Conservation (phyloP, 2,888 invertebrate genomes). For the Epsilonema sp. region DNA sequence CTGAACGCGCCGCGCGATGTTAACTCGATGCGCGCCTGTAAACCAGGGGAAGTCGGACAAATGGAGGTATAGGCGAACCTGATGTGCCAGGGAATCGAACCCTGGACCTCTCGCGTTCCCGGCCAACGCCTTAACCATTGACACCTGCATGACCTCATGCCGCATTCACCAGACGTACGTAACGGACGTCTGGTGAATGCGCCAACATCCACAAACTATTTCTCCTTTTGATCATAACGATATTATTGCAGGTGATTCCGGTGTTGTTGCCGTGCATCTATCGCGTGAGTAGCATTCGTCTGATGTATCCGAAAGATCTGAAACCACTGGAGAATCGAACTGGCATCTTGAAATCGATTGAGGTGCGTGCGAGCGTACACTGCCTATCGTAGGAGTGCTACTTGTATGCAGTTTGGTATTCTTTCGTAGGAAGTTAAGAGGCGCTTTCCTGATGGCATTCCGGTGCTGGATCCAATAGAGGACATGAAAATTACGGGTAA, state of each 20-base stretch:
- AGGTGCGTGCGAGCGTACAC: slow-evolving; percentile 22
- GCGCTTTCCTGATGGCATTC: slow-evolving; percentile 66
- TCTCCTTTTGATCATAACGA: too few relatives aligned
- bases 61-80: too few relatives aligned
- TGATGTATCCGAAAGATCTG: slow-evolving; percentile 75
- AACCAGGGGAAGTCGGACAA: slow-evolving; percentile 39
- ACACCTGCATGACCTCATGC: too few relatives aligned
- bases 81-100: too few relatives aligned
- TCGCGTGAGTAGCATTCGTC: slow-evolving; percentile 65
- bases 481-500: slow-evolving; percentile 85
- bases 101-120: too few relatives aligned
- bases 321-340: slow-evolving; percentile 60
- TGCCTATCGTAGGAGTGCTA: not conserved
- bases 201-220: too few relatives aligned
- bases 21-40: slow-evolving; percentile 16
- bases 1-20: slow-evolving; percentile 23
- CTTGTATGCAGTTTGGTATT: not conserved
- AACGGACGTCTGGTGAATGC: slow-evolving; percentile 52
- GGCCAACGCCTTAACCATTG: too few relatives aligned
- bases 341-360: slow-evolving; percentile 60
- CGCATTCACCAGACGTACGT: too few relatives aligned
- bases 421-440: slow-evolving; percentile 53
- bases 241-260: slow-evolving; percentile 46
- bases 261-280: slow-evolving; percentile 59
- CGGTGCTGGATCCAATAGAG: slow-evolving; percentile 69